Conservation (phyloP, 2,113 vertebrate species). For the Siniperca knerii region DNA sequence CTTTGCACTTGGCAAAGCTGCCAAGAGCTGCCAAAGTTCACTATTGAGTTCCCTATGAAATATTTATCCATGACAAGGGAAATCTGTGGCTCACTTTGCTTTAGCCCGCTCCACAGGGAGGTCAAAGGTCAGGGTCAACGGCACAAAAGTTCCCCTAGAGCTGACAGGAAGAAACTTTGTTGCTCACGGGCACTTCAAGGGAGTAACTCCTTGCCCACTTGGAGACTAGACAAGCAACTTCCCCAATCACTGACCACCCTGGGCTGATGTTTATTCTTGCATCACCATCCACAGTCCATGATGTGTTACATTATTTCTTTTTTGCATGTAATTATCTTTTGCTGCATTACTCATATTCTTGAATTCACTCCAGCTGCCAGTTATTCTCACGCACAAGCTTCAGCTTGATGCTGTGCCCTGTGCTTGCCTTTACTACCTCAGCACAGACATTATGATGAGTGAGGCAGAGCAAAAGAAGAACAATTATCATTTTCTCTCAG, state of each 20-base stretch:
- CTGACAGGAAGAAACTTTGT: conserved; percentile 15
- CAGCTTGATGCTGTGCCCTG: conserved; percentile 29
- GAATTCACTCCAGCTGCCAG: conserved; percentile 14
- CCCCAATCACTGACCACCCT: not conserved
- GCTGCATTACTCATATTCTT: conserved; percentile 14
- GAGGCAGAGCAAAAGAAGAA: conserved; percentile 66
- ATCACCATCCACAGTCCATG: not conserved
- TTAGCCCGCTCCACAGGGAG: not conserved
- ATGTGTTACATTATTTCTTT: not conserved
- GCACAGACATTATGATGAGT: conserved; percentile 57
- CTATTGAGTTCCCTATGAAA: conserved; percentile 37
- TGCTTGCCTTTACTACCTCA: conserved; percentile 35
- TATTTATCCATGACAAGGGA: conserved; percentile 35
- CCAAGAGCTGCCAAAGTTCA: conserved; percentile 46
- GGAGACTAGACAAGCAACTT: not conserved
- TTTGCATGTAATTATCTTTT: conserved; percentile 20
- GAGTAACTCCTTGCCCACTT: not conserved
- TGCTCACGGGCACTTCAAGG: not conserved
- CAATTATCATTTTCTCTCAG: conserved; percentile 76
- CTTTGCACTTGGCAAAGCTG: conserved; percentile 52
- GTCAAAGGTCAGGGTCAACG: conserved; percentile 23
- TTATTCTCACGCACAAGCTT: conserved; percentile 1
- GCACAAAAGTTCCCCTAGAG: not conserved
- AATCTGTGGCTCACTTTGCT: conserved; percentile 23
- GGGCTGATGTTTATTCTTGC: not conserved